Evolutionary conservation across 2,113 vertebrate species (phyloP).

Genomic region (Cebidichthys violaceus): DNA sequence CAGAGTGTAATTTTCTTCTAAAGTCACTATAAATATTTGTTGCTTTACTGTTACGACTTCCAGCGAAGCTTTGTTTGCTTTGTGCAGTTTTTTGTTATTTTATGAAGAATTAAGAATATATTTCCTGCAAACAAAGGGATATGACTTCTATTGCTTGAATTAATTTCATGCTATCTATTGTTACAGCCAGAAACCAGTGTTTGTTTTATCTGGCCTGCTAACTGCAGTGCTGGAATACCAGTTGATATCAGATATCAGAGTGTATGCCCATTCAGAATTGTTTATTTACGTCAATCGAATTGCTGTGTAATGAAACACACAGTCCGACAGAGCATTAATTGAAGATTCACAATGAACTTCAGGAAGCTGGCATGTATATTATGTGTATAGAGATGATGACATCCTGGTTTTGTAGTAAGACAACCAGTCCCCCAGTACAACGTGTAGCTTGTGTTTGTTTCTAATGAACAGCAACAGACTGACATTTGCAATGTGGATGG

Average conservation of each 20-base stretch:
- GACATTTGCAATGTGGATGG: slow-evolving; percentile 1
- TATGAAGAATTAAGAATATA: background rate
- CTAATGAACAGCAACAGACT: background rate
- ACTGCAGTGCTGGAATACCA: slow-evolving; percentile 10
- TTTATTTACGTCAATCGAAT: background rate
- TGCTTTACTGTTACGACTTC: background rate
- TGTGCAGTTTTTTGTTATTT: slow-evolving; percentile 1
- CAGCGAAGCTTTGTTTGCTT: background rate
- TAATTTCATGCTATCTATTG: slow-evolving; percentile 9
- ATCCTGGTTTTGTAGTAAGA: background rate
- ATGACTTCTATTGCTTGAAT: slow-evolving; percentile 14
- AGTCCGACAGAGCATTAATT: background rate
- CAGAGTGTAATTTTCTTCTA: slow-evolving; percentile 29
- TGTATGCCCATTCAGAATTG: background rate
- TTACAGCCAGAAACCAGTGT: slow-evolving; percentile 18
- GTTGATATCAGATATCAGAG: slow-evolving; percentile 26
- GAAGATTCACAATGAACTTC: background rate
- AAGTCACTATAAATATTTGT: slow-evolving; percentile 24
- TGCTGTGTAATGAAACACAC: slow-evolving; percentile 15
- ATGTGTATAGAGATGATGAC: background rate
- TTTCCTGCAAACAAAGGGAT: slow-evolving; percentile 9
- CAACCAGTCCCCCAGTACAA: background rate
- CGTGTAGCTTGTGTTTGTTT: slow-evolving; percentile 11
- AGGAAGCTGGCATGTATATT: background rate
- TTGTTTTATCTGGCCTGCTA: slow-evolving; percentile 41